phyloP scores from a whole-genome alignment of 2,113 vertebrate genomes.

The Stegostoma tigrinum region DNA sequence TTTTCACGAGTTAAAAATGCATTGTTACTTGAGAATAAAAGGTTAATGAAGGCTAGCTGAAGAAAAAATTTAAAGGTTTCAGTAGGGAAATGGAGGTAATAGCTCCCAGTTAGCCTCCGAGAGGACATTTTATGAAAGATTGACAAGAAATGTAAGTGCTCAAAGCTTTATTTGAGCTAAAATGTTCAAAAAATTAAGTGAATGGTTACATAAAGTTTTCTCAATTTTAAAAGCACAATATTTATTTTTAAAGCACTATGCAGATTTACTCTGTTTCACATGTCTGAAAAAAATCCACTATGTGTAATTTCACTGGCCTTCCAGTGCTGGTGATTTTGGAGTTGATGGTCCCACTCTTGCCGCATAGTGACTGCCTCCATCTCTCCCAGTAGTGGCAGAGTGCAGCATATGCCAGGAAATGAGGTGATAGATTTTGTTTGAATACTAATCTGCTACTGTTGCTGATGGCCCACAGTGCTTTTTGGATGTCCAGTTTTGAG shows the following conservation, averaged over 20 bases:
- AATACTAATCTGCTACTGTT: too few relatives aligned
- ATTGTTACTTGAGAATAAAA: neutral
- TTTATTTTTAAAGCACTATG: neutral
- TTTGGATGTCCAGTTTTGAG: too few relatives aligned
- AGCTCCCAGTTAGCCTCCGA: neutral
- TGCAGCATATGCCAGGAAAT: too few relatives aligned
- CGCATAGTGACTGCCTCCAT: too few relatives aligned
- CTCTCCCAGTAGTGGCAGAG: too few relatives aligned
- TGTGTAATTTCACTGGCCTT: neutral
- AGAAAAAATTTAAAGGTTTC: neutral
- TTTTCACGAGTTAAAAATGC: neutral
- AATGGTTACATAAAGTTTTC: neutral
- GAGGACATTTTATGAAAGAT: neutral
- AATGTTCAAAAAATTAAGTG: neutral
- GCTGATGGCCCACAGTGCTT: too few relatives aligned
- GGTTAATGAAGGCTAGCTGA: neutral
- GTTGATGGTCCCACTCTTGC: neutral
- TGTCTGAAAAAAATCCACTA: neutral
- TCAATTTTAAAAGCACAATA: neutral
- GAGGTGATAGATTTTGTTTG: too few relatives aligned
- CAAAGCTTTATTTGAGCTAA: too few relatives aligned
- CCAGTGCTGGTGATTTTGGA: neutral
- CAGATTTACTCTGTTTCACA: neutral
- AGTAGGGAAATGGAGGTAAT: neutral
- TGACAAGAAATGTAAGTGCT: too few relatives aligned